Evolutionary conservation across 2,113 vertebrate species (phyloP), one percentile per base, ranked within the genome.

Genomic region (Hippolais icterina): DNA sequence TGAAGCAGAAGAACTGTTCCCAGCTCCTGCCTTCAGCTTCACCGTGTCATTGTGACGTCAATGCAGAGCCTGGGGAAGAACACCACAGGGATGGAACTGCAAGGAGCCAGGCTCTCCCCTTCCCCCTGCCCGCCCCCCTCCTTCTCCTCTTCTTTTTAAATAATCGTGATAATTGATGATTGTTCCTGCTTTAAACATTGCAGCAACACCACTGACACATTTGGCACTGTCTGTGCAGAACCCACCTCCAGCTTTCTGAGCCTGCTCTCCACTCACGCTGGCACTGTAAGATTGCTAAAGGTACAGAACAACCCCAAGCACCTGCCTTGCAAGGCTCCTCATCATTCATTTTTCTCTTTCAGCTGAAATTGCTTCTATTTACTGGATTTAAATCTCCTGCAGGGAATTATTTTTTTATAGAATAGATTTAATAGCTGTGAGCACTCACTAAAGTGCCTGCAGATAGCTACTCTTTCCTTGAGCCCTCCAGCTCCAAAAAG

Each of bases 31-130:
- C 77, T 97, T 93, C 50, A 3, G 64, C 60, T 81, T 97, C 91
- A 97, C 96, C 61, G 39, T 93, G 90, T 95, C 98, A 98, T 97
- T 68, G 72, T 92, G 94, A 98, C 88, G 94, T 91, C 94, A 94
- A 37, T 84, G 76, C 89, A 90, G 90, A 80, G 76, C 82, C 96
- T 97, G 86, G 77, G 82, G 92, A 70, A 91, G 96, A 96, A 46
- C n/a, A 93, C 61, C 96, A 94, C 37, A 21, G 54, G 83, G 83
- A 83, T 84, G 65, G 75, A 94, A 16, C 76, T 87, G 80, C 22
- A 12, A 81, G 82, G 41, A 89, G 50, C 57, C 82, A 37, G 75
- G 83, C 63, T 79, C 82, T 89, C 80, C 79, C 75, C 52, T n/a
- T 56, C 17, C 54, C 42, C 44, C 64, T 10, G 15, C 52, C 68